Base-by-base conservation (phyloP, 2,888 invertebrate genomes). In the Cosmia pyralina region DNA sequence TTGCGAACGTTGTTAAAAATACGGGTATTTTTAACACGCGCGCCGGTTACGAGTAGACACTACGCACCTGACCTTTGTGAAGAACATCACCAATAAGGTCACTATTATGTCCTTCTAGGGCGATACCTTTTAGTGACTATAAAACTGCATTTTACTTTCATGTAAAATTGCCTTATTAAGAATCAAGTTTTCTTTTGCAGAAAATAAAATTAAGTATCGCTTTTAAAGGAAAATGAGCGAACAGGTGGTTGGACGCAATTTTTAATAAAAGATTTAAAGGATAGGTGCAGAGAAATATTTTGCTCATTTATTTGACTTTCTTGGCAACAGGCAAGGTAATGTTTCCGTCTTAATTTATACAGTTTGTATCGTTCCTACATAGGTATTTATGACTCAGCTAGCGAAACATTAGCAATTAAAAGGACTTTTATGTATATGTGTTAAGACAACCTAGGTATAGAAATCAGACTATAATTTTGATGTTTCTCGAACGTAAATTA, bases 201-300 rank as follows among this genome's bases (percentile, higher is more conserved):
- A 53, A 59, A 38, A 64, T 28, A 17, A 59, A 77, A 44, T 22
- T 13, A 8, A 22, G 41, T 17, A 15, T 11, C 8, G 28, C 2
- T 66, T 72, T 34, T 28, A 57, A 58, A 64, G 19, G 11, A 60
- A 65, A 62, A 79, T 62, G 22, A 48, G 55, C 52, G 10, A 79
- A 72, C 77, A 79, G 65, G 74, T 80, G 79, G 64, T 79, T 79
- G 57, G 60, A 58, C 62, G 57, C 41, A 19, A 13, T 63, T 73
- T 63, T 58, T 63, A n/a, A 22, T 62, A 41, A 38, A 52, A 46
- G 28, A 41, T 34, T 0, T 6, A 17, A 17, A 46, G 22, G 17
- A 41, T n/a, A 71, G 44, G 13, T 38, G 38, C 15, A 28, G 52
- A 17, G 17, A 44, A 57, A 60, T 44, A 69, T 69, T 48, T 15